These are phyloP conservation scores for Leptogaster cylindrica DNA, from an alignment of 2,888 invertebrate species.

Conservation along the genomic window DNA sequence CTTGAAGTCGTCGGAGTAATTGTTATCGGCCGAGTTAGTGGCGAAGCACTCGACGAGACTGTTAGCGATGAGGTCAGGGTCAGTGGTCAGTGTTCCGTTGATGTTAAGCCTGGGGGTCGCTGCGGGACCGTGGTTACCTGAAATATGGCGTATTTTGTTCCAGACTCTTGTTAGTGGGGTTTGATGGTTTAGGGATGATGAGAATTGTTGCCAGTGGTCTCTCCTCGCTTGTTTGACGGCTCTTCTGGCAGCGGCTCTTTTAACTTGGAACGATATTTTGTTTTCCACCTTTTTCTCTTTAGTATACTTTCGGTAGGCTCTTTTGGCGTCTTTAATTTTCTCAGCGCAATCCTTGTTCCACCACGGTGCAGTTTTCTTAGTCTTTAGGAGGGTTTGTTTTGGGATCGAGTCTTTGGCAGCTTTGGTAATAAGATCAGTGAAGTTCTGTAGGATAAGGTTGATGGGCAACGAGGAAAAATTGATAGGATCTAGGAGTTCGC, in stretches of 20 bases:
- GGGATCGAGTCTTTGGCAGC: no score
- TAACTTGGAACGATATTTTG: not conserved
- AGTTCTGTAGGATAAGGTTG: no score
- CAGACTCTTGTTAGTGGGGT: not conserved
- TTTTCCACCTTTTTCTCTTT: not conserved
- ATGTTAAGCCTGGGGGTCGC: not conserved
- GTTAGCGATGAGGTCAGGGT: not conserved
- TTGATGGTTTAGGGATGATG: not conserved
- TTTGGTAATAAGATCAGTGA: no score
- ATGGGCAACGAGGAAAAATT: no score
- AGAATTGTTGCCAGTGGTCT: not conserved
- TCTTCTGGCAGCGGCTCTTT: slow-evolving; percentile 3
- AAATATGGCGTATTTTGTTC: not conserved
- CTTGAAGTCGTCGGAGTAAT: not conserved
- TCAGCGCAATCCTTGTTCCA: no score
- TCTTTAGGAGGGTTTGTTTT: no score
- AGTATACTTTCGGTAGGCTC: no score
- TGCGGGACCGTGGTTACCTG: not conserved
- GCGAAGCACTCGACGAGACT: not conserved
- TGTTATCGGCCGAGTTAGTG: not conserved
- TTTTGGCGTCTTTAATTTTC: no score
- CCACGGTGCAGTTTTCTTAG: no score
- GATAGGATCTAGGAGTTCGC: not conserved
- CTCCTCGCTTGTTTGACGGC: not conserved
- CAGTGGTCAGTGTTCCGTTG: not conserved